Evolutionary conservation across 2,888 invertebrate species (phyloP).

Genomic region (Prosapia bicincta): DNA sequence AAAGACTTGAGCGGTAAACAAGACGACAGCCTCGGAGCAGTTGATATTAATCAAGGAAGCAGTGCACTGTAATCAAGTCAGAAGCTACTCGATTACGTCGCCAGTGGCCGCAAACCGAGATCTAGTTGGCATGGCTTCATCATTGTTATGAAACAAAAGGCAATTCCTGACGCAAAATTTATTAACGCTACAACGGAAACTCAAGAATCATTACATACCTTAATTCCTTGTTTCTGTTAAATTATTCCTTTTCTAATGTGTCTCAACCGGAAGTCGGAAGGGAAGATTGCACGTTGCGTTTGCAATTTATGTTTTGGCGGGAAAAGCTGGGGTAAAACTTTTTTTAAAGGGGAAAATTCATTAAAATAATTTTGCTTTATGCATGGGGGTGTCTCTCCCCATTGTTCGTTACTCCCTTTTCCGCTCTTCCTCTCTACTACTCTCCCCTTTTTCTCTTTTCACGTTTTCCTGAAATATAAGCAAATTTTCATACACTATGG

Average conservation of each 20-base stretch:
- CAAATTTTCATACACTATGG: no score
- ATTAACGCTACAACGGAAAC: neutral
- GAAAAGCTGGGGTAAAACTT: neutral
- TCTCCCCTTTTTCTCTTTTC: neutral
- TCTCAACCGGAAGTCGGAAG: neutral
- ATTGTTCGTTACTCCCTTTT: neutral
- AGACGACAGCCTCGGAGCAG: neutral
- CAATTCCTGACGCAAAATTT: neutral
- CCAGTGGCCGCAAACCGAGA: neutral
- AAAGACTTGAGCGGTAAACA: neutral
- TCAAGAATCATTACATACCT: neutral
- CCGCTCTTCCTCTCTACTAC: neutral
- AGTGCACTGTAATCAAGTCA: neutral
- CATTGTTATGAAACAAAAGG: neutral
- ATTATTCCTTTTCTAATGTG: neutral
- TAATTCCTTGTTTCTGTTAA: neutral
- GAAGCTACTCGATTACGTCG: neutral
- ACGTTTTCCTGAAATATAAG: no score
- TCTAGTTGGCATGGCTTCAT: neutral
- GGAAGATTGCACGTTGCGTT: neutral
- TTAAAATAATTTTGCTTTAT: neutral
- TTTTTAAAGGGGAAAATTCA: neutral
- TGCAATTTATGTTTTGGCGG: neutral
- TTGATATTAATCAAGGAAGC: neutral
- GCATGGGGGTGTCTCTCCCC: neutral